Evolutionary conservation across 92 coral and sea anemone species (phyloP).

Genomic region (Umimayanthus chanpuru): DNA sequence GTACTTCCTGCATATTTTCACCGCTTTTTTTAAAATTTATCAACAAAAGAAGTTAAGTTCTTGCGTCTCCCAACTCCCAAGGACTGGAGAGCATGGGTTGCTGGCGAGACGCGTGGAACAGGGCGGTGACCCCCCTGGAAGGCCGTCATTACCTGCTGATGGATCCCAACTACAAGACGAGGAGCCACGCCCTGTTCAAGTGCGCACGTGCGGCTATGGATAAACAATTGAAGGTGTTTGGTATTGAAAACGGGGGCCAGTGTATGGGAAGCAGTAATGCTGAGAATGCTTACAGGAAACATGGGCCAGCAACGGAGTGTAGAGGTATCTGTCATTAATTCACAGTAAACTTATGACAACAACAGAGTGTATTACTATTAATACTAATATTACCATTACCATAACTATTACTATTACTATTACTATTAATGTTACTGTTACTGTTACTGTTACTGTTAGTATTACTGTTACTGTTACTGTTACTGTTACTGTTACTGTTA

Average conservation of each 20-base stretch:
- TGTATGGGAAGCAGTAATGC: conserved; percentile 78
- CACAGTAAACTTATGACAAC: background rate
- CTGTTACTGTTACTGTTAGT: no score
- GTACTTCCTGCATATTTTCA: background rate
- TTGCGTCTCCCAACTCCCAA: conserved; percentile 45
- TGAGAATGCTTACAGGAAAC: conserved; percentile 62
- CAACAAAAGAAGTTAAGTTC: background rate
- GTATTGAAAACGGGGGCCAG: conserved; percentile 96
- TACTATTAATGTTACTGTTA: background rate
- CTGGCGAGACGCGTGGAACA: conserved; percentile 92
- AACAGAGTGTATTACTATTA: background rate
- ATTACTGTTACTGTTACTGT: no score
- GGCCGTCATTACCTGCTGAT: conserved; percentile 79
- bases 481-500: no score
- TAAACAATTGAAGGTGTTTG: conserved; percentile 72
- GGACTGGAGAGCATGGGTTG: conserved; percentile 90
- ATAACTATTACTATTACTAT: background rate
- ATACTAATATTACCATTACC: no score
- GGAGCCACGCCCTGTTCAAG: conserved; percentile 78
- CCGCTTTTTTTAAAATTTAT: background rate
- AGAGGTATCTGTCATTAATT: conserved; percentile 54
- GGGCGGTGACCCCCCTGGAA: conserved; percentile 86
- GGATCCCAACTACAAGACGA: conserved; percentile 90
- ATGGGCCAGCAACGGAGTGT: conserved; percentile 79
- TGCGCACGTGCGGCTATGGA: conserved; percentile 91